Evolutionary conservation across 2,113 vertebrate species (phyloP).

Genomic region (Paratilapia polleni): DNA sequence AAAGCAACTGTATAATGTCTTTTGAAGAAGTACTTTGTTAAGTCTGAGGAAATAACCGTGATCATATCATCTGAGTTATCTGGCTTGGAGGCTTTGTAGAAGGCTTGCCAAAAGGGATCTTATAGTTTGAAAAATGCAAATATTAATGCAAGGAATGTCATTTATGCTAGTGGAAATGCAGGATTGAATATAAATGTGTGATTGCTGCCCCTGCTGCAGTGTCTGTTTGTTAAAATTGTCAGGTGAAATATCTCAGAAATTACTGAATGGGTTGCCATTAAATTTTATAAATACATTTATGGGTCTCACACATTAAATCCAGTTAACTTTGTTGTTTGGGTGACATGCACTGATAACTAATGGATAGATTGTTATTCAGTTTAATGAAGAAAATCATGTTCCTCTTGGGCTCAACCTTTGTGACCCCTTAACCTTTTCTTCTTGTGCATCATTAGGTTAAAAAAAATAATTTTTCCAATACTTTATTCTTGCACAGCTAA

Average conservation of each 20-base stretch:
- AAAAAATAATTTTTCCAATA: background rate
- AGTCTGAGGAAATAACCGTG: background rate
- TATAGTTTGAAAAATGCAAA: background rate
- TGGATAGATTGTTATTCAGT: background rate
- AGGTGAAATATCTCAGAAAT: background rate
- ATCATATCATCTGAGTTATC: background rate
- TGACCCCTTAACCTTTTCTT: accelerated
- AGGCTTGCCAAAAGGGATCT: background rate
- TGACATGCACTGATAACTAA: background rate
- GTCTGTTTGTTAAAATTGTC: background rate
- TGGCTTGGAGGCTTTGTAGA: background rate
- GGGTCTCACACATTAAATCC: background rate
- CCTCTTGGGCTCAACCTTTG: background rate
- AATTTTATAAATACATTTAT: background rate
- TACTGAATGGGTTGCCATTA: too few relatives aligned
- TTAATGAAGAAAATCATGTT: background rate
- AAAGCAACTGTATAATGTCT: background rate
- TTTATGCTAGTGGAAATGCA: background rate
- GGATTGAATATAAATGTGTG: background rate
- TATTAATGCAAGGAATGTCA: background rate
- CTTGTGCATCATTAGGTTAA: background rate
- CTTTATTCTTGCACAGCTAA: background rate
- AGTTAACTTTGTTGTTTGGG: background rate
- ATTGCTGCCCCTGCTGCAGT: background rate
- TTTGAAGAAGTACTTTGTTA: background rate